Base-by-base conservation (phyloP, 2,113 vertebrate genomes). In the Panthera tigris region DNA sequence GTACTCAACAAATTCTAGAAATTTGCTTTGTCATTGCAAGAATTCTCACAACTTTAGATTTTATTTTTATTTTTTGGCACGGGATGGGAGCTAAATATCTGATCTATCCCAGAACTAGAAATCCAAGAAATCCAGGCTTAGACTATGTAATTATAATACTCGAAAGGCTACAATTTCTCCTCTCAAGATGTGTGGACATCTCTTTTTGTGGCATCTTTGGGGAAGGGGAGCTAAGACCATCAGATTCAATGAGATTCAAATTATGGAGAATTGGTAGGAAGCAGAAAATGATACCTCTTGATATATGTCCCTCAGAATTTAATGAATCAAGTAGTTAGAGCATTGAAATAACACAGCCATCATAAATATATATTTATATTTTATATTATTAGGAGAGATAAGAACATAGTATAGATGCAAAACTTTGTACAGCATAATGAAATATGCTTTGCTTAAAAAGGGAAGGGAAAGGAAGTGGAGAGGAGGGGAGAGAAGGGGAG, bases 391-490 rank as follows among this genome's bases (percentile, higher is more conserved):
- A 29, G 10, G 29, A 88, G 29, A 94, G 52, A 57, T 55, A 57
- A 89, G 63, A 31, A 41, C 36, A 86, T 39, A 55, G 18, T 41
- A 68, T 14, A 79, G 19, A 41, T 71, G 13, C 4, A 84, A 78
- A 73, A 31, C 6, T 95, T 83, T 50, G n/a, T 48, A 27, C 0
- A 41, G 18, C 36, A 61, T 10, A 94, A 61, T 50, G 41, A 50
- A 93, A 61, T 73, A 41, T 36, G 45, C 10, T 92, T 91, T 93
- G 55, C 61, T 91, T 93, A 45, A 29, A 76, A 76, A 74, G 11
- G 12, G 25, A 27, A 74, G 71, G 41, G 3, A 31, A 55, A 21
- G 57, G 31, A 29, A 66, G 31, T 21, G 12, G 5, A 27, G 71
- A 12, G 36, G 36, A 76, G 41, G 15, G 27, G 18, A 55, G 18